Percentiles rank a stretch among this genome's conserved stretches.
Conservation (phyloP, 2,888 invertebrate species). For the Cerceris rybyensis region DNA sequence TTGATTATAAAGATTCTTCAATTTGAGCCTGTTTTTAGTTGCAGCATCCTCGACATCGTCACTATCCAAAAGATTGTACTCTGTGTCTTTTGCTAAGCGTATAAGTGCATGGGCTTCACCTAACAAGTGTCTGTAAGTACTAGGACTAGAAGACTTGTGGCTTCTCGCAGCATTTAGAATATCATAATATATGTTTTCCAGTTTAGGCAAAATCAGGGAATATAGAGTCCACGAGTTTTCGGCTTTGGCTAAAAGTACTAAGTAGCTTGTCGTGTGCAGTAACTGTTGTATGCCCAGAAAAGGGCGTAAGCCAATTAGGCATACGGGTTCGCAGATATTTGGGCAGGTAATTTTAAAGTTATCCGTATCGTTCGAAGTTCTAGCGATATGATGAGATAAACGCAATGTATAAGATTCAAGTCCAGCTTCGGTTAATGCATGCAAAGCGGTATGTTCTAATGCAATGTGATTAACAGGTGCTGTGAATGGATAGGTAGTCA, state of each 20-base stretch:
- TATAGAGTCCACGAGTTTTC: conserved; percentile 89
- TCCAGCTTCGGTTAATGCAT: conserved; percentile 89
- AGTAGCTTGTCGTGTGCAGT: conserved; percentile 82
- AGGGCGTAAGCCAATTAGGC: conserved; percentile 87
- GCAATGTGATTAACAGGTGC: conserved; percentile 87
- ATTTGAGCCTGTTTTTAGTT: conserved; percentile 67
- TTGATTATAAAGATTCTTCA: conserved; percentile 82
- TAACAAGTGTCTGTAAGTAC: conserved; percentile 88
- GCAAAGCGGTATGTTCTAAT: conserved; percentile 87
- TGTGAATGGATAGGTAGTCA: conserved; percentile 86
- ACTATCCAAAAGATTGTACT: conserved; percentile 39
- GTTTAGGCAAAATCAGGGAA: conserved; percentile 86
- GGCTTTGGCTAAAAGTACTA: conserved; percentile 84
- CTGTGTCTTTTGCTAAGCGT: conserved; percentile 81
- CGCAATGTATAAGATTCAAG: conserved; percentile 88
- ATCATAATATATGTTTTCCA: conserved; percentile 87
- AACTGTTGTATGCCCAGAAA: conserved; percentile 86
- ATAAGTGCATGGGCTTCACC: conserved; percentile 89
- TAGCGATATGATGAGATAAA: conserved; percentile 85
- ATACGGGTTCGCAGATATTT: conserved; percentile 85
- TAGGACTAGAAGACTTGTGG: conserved; percentile 85
- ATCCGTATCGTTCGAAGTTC: conserved; percentile 82
- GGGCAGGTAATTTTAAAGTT: conserved; percentile 83
- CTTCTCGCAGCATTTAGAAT: conserved; percentile 87
- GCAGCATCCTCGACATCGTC: conserved; percentile 56